These are phyloP conservation scores for Oxyruncus cristatus DNA, from an alignment of 2,113 vertebrate species.

Conservation along the genomic window DNA sequence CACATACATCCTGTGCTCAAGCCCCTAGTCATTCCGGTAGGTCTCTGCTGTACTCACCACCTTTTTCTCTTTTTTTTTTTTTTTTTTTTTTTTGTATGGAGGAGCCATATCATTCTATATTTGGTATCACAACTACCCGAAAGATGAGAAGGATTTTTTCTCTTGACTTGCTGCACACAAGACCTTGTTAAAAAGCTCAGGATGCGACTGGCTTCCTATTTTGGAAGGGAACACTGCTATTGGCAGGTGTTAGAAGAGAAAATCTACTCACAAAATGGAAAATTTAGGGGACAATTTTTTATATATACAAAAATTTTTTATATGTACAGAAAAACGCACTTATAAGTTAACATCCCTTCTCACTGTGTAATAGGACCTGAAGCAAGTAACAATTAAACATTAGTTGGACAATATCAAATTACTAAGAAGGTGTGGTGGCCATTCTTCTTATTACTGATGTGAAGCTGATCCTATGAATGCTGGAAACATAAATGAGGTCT, in stretches of 20 bases:
- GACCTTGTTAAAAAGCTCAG: neutral
- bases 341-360: neutral
- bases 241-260: neutral
- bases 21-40: fast-evolving
- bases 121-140: neutral
- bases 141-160: neutral
- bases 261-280: neutral
- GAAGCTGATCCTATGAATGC: neutral
- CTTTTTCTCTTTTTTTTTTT: too few relatives aligned
- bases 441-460: neutral
- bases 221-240: neutral
- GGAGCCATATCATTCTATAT: neutral
- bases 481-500: neutral
- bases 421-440: neutral
- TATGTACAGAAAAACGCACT: neutral
- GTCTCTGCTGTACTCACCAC: neutral
- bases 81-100: neutral
- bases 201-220: neutral
- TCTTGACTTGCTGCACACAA: neutral
- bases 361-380: neutral
- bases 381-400: neutral
- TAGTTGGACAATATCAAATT: neutral
- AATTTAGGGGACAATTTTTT: neutral
- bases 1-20: neutral
- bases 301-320: neutral